Evolutionary conservation across 2,888 invertebrate genomes (phyloP).

Genomic region (Malthinus flaveolus): DNA sequence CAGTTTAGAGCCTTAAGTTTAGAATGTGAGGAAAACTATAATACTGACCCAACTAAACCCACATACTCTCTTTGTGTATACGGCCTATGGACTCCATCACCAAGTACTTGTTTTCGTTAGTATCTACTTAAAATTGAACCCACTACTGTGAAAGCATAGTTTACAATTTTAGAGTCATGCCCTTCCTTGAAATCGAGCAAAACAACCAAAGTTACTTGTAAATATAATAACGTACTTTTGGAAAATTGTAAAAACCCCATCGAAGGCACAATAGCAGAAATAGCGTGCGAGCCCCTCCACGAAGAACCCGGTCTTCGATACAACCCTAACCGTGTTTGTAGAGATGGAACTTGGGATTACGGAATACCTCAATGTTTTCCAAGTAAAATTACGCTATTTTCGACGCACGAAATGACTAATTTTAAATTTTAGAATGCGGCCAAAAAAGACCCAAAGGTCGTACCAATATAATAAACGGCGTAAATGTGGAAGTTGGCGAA

Average conservation of each 20-base stretch:
- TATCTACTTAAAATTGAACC: background rate
- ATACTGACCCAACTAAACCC: background rate
- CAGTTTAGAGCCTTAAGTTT: slow-evolving; percentile 29
- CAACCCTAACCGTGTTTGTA: background rate
- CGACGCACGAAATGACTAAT: background rate
- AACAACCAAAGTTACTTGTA: background rate
- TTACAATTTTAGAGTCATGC: background rate
- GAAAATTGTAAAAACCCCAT: background rate
- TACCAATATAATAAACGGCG: background rate
- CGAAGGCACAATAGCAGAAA: background rate
- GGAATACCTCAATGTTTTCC: background rate
- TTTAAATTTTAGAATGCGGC: background rate
- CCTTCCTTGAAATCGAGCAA: background rate
- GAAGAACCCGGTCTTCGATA: background rate
- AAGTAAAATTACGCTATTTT: background rate
- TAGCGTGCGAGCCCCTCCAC: background rate
- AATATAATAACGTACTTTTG: background rate
- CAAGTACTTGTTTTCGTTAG: background rate
- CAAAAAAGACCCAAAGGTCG: background rate
- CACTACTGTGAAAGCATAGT: too few species aligned
- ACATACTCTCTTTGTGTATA: background rate
- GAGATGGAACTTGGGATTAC: background rate
- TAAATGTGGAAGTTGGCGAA: background rate
- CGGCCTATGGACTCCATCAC: background rate
- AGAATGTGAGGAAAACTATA: slow-evolving; percentile 20